A percentile compares a stretch with the other conserved stretches of the same genome.
Evolutionary conservation across 2,888 invertebrate genomes (phyloP).

Genomic region (Crioceris asparagi): DNA sequence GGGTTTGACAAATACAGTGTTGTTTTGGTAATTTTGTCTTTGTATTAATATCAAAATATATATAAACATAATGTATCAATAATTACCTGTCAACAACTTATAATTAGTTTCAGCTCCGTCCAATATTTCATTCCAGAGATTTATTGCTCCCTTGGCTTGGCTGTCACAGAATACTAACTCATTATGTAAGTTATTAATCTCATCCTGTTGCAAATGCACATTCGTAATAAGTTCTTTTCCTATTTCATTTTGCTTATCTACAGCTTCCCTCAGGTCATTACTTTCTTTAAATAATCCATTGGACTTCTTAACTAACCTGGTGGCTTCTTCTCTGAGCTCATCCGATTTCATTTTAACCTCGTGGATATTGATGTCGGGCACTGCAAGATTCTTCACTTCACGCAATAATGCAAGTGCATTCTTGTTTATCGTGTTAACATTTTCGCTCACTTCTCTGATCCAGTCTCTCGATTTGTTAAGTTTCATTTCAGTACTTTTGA

Average conservation of each 20-base stretch:
- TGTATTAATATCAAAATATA: neutral
- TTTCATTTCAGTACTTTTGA: constrained; percentile 58
- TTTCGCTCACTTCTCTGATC: constrained; percentile 61
- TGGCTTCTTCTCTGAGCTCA: constrained; percentile 57
- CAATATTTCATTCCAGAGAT: constrained; percentile 71
- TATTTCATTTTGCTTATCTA: constrained; percentile 52
- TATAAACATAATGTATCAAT: neutral
- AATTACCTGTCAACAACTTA: constrained; percentile 55
- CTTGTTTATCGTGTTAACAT: constrained; percentile 68
- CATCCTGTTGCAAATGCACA: constrained; percentile 58
- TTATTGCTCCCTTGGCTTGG: constrained; percentile 73
- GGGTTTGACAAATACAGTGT: too few relatives aligned
- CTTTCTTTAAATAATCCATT: constrained; percentile 45
- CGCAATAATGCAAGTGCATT: constrained; percentile 71
- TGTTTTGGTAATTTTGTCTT: too few relatives aligned
- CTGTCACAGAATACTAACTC: constrained; percentile 66
- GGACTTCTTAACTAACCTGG: constrained; percentile 45
- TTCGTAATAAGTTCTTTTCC: constrained; percentile 59
- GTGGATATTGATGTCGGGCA: constrained; percentile 67
- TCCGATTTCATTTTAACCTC: constrained; percentile 58
- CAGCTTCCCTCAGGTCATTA: constrained; percentile 46
- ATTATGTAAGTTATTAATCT: constrained; percentile 67
- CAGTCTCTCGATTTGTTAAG: constrained; percentile 57
- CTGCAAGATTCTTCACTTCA: constrained; percentile 64
- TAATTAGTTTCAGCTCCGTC: constrained; percentile 71